Evolutionary conservation across 1,140 invertebrate species (phyloP), one percentile per base, ranked within the genome.

Genomic region (Cyclargus thomasi): DNA sequence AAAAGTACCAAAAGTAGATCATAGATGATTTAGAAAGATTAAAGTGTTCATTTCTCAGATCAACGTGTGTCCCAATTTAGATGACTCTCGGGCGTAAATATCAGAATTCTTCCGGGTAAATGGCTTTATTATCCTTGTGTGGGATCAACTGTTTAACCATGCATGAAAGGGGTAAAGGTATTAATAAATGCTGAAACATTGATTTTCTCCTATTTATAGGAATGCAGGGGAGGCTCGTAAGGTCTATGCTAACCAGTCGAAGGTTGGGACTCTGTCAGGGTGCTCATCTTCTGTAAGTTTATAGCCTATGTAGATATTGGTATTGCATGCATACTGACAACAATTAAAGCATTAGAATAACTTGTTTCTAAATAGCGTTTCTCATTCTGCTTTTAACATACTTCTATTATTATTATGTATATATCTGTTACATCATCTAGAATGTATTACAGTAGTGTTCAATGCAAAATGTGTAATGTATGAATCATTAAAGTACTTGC

Each of bases 221-320:
- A 90, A 88, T 90, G 87, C 82, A 79, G 87, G 87, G 83, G 87
- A 88, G 59, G 75, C 79, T 81, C 85, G 86, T 75, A 90, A 90
- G 81, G 82, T 83, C 76, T 90, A 86, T 86, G 74, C 80, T 90
- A 86, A 76, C 77, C 87, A 91, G 84, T 90, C 85, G 73, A 91
- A 91, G 85, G 85, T 83, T 73, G 89, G 88, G 68, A 90, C 83
- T 79, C 85, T 91, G n/a, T 91, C 90, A 53, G 88, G 88, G 73
- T 91, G 90, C 78, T 91, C 90, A 66, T 91, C 90, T 77, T 91
- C 90, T 67, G 90, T 91, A 87, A 87, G 86, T 90, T 76, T 57
- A 14, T 8, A 47, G 14, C 39, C 3, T 14, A 14, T 47, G 14
- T 47, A 47, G 39, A 47, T 47, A 47, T 8, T 47, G 39, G 10